Percentiles rank a stretch among this genome's conserved stretches.
Conservation (phyloP, 1,140 invertebrate genomes). For the Mactra quadrangularis region DNA sequence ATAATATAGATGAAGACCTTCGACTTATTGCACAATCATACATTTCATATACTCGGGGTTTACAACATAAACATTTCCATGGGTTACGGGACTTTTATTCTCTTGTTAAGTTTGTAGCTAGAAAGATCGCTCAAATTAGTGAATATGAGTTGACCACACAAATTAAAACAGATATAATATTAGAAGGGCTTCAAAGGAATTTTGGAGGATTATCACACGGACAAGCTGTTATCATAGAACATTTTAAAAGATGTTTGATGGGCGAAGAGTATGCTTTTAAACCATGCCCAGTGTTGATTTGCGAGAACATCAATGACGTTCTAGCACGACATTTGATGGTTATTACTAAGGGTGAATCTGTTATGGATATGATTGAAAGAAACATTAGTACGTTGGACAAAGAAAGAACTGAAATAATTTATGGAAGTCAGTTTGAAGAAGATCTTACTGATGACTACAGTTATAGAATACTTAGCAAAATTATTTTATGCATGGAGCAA, state of each 20-base stretch:
- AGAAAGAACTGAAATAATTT: slow-evolving; percentile 64
- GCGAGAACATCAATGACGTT: slow-evolving; percentile 65
- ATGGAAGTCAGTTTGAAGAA: slow-evolving; percentile 76
- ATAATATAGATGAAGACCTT: slow-evolving; percentile 43
- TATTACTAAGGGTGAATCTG: slow-evolving; percentile 67
- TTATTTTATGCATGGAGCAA: slow-evolving; percentile 79
- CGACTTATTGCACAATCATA: slow-evolving; percentile 65
- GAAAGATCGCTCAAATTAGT: not conserved
- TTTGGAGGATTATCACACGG: slow-evolving; percentile 72
- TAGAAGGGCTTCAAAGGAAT: slow-evolving; percentile 70
- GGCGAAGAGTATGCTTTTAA: no score
- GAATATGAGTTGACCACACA: not conserved
- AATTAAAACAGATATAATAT: not conserved
- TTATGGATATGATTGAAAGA: slow-evolving; percentile 63
- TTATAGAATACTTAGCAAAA: slow-evolving; percentile 73
- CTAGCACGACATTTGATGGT: slow-evolving; percentile 69
- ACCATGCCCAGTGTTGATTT: slow-evolving; percentile 54
- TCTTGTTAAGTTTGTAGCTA: slow-evolving; percentile 74
- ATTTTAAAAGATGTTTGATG: slow-evolving; percentile 24
- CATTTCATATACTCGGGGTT: slow-evolving; percentile 59
- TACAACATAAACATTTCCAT: slow-evolving; percentile 72
- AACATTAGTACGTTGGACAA: slow-evolving; percentile 48
- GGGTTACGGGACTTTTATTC: slow-evolving; percentile 76
- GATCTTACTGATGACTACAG: slow-evolving; percentile 73
- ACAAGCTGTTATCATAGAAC: slow-evolving; percentile 13